Conservation (phyloP, 64 coral and sea anemone genomes). For the Orbicella faveolata region DNA sequence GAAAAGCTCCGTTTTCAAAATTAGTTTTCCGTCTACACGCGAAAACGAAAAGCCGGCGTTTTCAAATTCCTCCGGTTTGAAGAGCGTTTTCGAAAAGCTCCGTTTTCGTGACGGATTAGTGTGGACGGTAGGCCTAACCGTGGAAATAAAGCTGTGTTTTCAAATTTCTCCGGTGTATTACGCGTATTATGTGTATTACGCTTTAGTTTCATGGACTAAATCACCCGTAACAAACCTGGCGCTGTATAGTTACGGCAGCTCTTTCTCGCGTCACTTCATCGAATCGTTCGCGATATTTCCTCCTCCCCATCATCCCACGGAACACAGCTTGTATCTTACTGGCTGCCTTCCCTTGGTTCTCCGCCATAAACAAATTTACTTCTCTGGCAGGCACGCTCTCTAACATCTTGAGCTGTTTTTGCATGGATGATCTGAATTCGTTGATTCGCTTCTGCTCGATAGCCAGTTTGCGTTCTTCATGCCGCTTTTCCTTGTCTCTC, state of each 20-base stretch:
- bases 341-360: slow-evolving; percentile 70
- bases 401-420: slow-evolving; percentile 84
- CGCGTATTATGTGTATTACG: no score
- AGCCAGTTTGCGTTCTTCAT: slow-evolving; percentile 31
- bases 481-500: slow-evolving; percentile 37
- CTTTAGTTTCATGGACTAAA: background rate
- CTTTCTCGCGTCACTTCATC: slow-evolving; percentile 6
- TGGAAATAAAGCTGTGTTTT: no score
- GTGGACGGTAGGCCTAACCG: no score
- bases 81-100: no score
- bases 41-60: no score
- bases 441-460: slow-evolving; percentile 69
- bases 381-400: slow-evolving; percentile 83
- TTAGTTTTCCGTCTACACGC: no score
- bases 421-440: slow-evolving; percentile 77
- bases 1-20: no score
- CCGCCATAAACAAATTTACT: slow-evolving; percentile 75
- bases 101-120: no score
- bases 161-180: no score
- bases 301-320: slow-evolving; percentile 65
- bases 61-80: no score
- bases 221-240: slow-evolving; percentile 51
- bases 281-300: slow-evolving; percentile 14
- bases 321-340: slow-evolving; percentile 80
- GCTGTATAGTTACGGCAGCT: slow-evolving; percentile 80